Percentiles rank a stretch among this genome's conserved stretches.
These are phyloP conservation scores for Matsumyia berberina DNA, from an alignment of 2,888 invertebrate species.

Conservation along the genomic window DNA sequence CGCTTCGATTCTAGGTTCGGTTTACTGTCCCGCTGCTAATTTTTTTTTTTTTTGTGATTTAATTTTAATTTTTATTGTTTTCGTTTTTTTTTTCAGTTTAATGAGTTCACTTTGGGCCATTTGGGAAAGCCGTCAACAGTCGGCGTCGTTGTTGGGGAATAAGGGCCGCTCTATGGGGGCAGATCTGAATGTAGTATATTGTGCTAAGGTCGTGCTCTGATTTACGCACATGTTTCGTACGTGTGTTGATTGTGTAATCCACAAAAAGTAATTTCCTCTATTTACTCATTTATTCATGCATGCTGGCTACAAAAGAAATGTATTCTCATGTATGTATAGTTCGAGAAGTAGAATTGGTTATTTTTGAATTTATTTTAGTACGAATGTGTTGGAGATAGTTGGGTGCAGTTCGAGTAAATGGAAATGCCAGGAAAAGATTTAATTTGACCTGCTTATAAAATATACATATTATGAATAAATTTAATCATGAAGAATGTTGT, in stretches of 20 bases:
- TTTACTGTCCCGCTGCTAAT: conserved; percentile 53
- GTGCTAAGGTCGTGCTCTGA: conserved; percentile 58
- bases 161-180: conserved; percentile 18
- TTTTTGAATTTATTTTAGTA: background rate
- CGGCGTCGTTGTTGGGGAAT: background rate
- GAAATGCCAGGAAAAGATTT: no score
- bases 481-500: no score
- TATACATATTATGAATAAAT: no score
- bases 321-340: background rate
- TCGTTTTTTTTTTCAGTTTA: conserved; percentile 53
- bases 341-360: background rate
- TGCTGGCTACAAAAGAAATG: background rate
- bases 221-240: conserved; percentile 60
- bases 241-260: conserved; percentile 28
- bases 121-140: conserved; percentile 13
- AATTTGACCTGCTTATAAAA: no score
- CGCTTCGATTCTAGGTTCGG: conserved; percentile 54
- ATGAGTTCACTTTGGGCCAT: conserved; percentile 58
- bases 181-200: conserved; percentile 22
- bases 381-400: no score
- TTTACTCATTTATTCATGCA: conserved; percentile 20
- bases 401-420: no score
- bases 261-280: conserved; percentile 10
- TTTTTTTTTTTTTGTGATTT: conserved; percentile 66
- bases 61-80: conserved; percentile 69